Conservation (phyloP, 2,888 invertebrate genomes). For the Oxycera nigricornis region DNA sequence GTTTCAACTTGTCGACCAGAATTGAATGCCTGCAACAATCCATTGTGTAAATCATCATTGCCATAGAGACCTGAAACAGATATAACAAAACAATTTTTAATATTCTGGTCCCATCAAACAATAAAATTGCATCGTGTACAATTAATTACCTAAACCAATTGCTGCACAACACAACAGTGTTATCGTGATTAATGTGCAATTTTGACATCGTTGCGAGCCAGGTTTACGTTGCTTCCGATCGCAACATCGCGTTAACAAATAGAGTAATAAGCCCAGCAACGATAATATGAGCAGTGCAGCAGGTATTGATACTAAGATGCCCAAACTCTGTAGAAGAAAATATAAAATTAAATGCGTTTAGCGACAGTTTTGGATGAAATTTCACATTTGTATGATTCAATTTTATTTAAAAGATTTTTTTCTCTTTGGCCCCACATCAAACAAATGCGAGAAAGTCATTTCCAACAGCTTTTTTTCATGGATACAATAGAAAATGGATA, state of each 20-base stretch:
- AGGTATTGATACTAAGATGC: conserved; percentile 91
- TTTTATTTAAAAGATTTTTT: no score
- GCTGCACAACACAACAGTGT: conserved; percentile 89
- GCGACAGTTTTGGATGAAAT: no score
- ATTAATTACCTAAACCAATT: conserved; percentile 75
- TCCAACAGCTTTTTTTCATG: no score
- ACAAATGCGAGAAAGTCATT: no score
- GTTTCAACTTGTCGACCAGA: conserved; percentile 83
- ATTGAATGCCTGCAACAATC: conserved; percentile 79
- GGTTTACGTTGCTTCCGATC: conserved; percentile 84
- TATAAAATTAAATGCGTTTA: no score
- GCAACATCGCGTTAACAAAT: conserved; percentile 94
- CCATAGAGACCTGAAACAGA: conserved; percentile 74
- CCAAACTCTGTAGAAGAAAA: conserved; percentile 77
- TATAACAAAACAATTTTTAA: conserved; percentile 7
- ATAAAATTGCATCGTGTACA: not conserved
- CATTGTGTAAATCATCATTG: conserved; percentile 94
- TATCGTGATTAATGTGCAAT: conserved; percentile 61
- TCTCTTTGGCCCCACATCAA: no score
- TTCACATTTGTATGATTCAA: no score
- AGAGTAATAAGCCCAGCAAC: conserved; percentile 85
- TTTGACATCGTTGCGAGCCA: conserved; percentile 61
- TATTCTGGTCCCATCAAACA: not conserved
- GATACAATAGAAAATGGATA: not conserved
- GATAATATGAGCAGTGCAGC: conserved; percentile 92